Evolutionary conservation across 2,113 vertebrate genomes (phyloP).

Genomic region (Chauna torquata): DNA sequence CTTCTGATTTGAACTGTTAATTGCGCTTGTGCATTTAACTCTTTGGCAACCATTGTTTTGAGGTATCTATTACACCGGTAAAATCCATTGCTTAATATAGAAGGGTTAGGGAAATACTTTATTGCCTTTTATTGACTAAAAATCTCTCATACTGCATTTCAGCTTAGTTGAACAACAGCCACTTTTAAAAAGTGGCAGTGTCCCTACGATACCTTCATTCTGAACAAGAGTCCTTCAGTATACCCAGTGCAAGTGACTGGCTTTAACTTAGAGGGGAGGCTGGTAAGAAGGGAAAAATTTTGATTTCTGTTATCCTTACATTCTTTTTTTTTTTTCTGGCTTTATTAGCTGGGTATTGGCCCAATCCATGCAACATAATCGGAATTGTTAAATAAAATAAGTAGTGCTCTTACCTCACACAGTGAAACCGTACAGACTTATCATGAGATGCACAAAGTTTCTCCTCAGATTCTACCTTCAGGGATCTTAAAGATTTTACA

Average conservation of each 20-base stretch:
- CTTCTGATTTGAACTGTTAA: slow-evolving; percentile 48
- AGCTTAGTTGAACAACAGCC: neutral
- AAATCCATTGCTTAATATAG: neutral
- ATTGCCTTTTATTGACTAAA: neutral
- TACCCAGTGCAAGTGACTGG: neutral
- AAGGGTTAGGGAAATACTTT: neutral
- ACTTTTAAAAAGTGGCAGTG: neutral
- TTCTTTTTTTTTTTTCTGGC: neutral
- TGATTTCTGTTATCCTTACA: neutral
- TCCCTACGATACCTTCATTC: neutral
- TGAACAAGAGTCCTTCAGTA: neutral
- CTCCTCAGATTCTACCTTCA: neutral
- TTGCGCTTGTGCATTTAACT: slow-evolving; percentile 45
- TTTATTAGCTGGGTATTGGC: neutral
- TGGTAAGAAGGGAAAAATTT: neutral
- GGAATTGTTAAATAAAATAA: neutral
- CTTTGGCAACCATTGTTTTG: neutral
- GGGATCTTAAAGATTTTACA: neutral
- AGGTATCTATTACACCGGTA: neutral
- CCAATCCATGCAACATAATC: neutral
- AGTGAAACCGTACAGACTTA: neutral
- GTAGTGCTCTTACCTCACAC: rapidly evolving
- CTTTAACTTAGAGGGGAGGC: neutral
- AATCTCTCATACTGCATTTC: neutral
- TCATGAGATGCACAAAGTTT: neutral